A percentile compares a stretch with the other conserved stretches of the same genome.
These are phyloP conservation scores for Tachuris rubrigastra DNA, from an alignment of 2,113 vertebrate species.

Conservation along the genomic window DNA sequence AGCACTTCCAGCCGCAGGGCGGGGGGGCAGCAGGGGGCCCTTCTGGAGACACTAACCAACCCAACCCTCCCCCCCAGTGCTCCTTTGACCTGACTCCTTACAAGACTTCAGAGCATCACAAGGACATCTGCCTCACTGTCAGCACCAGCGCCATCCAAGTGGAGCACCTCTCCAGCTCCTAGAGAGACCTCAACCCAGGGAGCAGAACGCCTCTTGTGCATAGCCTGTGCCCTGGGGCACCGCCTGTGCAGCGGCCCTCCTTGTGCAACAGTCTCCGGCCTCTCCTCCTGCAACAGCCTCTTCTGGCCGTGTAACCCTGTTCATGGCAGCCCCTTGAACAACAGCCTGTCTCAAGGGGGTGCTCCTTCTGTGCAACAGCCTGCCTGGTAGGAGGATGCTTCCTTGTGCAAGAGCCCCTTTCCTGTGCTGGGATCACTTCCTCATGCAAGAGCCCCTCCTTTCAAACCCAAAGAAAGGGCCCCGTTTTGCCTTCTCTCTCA, in stretches of 20 bases:
- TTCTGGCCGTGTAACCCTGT: slow-evolving; percentile 64
- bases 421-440: slow-evolving; percentile 57
- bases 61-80: slow-evolving; percentile 84
- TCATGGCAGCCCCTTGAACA: slow-evolving; percentile 58
- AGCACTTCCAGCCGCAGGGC: slow-evolving; percentile 81
- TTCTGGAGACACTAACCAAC: slow-evolving; percentile 81
- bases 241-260: slow-evolving; percentile 47
- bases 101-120: slow-evolving; percentile 91
- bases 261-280: slow-evolving; percentile 64
- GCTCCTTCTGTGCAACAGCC: slow-evolving; percentile 59
- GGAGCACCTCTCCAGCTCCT: slow-evolving; percentile 84
- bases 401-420: slow-evolving; percentile 59
- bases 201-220: slow-evolving; percentile 66
- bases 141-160: slow-evolving; percentile 89
- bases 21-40: slow-evolving; percentile 76
- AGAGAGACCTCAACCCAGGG: slow-evolving; percentile 72
- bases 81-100: slow-evolving; percentile 96
- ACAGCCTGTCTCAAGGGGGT: slow-evolving; percentile 56
- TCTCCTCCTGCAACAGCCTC: slow-evolving; percentile 63
- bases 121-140: slow-evolving; percentile 98
- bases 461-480: slow-evolving; percentile 62
- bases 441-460: slow-evolving; percentile 49
- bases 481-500: slow-evolving; percentile 49
- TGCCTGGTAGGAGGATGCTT: slow-evolving; percentile 59
- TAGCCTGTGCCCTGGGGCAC: slow-evolving; percentile 61